These are phyloP conservation scores for Cyanoramphus novaezelandiae DNA, from an alignment of 2,113 vertebrate species.

Conservation along the genomic window DNA sequence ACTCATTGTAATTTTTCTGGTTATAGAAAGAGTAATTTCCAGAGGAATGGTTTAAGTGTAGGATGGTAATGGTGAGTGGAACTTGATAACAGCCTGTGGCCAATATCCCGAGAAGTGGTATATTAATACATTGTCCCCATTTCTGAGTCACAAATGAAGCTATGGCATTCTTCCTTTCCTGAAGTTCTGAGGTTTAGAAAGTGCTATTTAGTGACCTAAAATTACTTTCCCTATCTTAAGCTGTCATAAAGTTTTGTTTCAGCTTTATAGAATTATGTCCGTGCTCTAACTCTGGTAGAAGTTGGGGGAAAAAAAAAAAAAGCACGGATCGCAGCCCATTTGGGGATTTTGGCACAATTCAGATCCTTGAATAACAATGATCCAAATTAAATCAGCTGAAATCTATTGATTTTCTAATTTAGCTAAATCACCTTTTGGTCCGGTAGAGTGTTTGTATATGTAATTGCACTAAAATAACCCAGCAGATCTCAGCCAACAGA, in stretches of 20 bases:
- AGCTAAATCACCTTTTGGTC: neutral
- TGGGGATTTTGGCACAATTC: neutral
- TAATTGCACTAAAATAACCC: neutral
- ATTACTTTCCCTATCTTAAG: neutral
- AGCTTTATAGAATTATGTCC: neutral
- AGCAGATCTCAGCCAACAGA: neutral
- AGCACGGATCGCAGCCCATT: neutral
- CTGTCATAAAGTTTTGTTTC: neutral
- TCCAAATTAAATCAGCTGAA: neutral
- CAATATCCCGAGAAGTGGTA: neutral
- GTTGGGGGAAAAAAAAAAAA: too few species aligned
- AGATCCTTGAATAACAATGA: neutral
- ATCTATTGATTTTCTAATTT: neutral
- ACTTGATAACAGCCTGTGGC: neutral
- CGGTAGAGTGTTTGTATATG: neutral
- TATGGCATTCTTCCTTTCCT: neutral
- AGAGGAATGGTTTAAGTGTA: neutral
- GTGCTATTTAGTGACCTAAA: neutral
- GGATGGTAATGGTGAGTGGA: neutral
- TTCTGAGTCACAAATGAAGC: neutral
- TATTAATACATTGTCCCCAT: neutral
- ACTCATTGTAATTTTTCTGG: neutral
- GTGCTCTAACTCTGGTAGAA: neutral
- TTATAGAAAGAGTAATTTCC: neutral
- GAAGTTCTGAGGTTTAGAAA: neutral